These are phyloP conservation scores for Oncorhynchus kisutch DNA, from an alignment of 2,113 vertebrate species.

Conservation along the genomic window DNA sequence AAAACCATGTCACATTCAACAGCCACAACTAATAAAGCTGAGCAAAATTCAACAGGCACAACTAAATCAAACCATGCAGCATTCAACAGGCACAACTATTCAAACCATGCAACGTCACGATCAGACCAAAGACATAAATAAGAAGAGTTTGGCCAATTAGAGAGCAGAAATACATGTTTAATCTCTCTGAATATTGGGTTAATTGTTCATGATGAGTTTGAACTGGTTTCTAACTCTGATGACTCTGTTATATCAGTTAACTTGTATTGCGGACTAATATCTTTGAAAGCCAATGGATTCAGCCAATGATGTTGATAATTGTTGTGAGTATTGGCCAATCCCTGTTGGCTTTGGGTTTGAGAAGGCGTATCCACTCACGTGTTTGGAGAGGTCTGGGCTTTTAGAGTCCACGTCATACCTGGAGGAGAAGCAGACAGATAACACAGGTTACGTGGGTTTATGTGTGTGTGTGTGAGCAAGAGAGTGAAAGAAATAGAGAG, in stretches of 20 bases:
- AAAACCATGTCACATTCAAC: neutral
- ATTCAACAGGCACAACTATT: neutral
- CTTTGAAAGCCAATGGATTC: too few species aligned
- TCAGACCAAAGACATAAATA: neutral
- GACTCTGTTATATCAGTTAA: too few species aligned
- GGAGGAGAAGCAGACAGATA: constrained; percentile 14
- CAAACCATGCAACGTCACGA: neutral
- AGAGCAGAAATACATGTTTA: neutral
- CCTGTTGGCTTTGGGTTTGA: constrained; percentile 26
- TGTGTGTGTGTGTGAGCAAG: neutral
- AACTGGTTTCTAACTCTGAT: too few species aligned
- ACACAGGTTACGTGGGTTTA: neutral
- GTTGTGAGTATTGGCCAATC: neutral
- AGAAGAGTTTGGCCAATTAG: neutral
- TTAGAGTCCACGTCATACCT: constrained; percentile 96
- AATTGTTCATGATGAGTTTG: too few species aligned
- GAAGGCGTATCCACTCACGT: constrained; percentile 76
- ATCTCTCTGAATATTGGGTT: neutral
- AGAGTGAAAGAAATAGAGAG: neutral
- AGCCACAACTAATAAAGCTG: neutral
- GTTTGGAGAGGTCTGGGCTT: constrained; percentile 93
- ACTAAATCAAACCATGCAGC: neutral
- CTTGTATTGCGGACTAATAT: neutral
- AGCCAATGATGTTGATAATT: neutral
- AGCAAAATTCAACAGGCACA: neutral